Percentiles rank a stretch among this genome's conserved stretches.
Evolutionary conservation across 2,797 vertebrate genomes (phyloP).

Genomic region (Bryconaethiops microstoma): DNA sequence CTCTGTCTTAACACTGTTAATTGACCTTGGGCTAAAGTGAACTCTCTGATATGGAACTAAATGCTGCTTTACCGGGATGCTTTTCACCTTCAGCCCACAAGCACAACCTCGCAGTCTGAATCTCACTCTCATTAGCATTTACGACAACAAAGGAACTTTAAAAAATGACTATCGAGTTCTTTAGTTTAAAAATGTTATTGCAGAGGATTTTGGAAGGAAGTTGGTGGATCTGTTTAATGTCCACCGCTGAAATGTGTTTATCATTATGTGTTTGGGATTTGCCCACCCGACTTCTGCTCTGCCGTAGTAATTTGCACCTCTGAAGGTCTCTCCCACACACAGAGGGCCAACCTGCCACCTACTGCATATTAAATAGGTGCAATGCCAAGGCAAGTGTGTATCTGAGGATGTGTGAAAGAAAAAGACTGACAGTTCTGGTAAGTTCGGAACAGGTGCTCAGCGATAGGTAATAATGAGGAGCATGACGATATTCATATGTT

Average conservation of each 20-base stretch:
- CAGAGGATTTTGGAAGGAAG: neutral
- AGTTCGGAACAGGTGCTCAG: neutral
- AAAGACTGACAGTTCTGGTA: neutral
- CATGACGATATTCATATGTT: neutral
- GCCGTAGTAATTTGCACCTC: constrained; percentile 24
- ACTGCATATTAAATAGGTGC: constrained; percentile 29
- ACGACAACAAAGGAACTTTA: neutral
- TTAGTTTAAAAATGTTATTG: neutral
- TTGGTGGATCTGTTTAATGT: constrained; percentile 11
- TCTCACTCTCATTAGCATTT: constrained; percentile 5
- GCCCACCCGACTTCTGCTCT: constrained; percentile 1
- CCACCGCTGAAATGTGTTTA: neutral
- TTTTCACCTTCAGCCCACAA: constrained; percentile 29
- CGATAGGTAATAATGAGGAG: neutral
- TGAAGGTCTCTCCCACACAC: constrained; percentile 21
- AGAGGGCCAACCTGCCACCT: constrained; percentile 22
- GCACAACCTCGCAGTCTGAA: neutral
- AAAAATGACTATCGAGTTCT: neutral
- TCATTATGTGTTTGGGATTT: constrained; percentile 2
- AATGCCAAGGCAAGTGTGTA: neutral
- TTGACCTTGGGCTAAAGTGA: constrained; percentile 31
- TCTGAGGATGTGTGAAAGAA: neutral
- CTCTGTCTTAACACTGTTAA: constrained; percentile 27
- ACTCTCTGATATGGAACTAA: constrained; percentile 24
- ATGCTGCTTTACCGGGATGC: neutral